Evolutionary conservation across 2,113 vertebrate genomes (phyloP).

Genomic region (Pedetes capensis): DNA sequence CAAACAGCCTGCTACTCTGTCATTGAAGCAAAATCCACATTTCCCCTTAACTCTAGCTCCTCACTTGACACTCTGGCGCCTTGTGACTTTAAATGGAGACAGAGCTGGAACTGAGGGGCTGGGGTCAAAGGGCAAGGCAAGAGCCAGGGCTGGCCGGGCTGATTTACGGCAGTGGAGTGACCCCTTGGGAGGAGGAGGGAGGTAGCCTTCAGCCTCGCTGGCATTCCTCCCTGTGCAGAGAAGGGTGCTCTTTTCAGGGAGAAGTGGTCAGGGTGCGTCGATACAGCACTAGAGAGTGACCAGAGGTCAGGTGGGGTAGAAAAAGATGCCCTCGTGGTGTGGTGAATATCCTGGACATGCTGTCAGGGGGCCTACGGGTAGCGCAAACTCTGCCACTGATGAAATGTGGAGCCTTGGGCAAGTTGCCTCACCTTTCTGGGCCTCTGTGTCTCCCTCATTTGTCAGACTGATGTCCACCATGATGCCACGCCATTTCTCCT

Average conservation of each 20-base stretch:
- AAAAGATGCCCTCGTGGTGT: not conserved
- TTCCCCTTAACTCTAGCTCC: not conserved
- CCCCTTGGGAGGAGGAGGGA: not conserved
- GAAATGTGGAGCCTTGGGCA: not conserved
- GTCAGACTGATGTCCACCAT: not conserved
- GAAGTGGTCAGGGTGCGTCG: not conserved
- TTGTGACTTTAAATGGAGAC: not conserved
- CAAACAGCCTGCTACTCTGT: not conserved
- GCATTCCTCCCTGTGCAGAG: not conserved
- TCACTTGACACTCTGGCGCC: not conserved
- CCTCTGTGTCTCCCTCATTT: not conserved
- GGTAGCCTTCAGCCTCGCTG: not conserved
- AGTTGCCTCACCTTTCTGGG: not conserved
- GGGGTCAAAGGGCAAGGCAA: not conserved
- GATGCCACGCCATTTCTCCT: not conserved
- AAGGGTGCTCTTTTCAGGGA: rapidly evolving
- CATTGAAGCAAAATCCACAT: not conserved
- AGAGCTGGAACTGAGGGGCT: not conserved
- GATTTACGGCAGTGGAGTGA: not conserved
- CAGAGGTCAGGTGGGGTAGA: not conserved
- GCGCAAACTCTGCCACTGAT: not conserved
- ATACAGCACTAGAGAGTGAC: not conserved
- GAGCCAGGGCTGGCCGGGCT: not conserved
- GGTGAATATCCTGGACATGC: not conserved
- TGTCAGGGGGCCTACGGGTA: not conserved